Evolutionary conservation across 2,797 vertebrate genomes (phyloP), one percentile per base, ranked within the genome.

Genomic region (Tokudaia tokunoshimensis): DNA sequence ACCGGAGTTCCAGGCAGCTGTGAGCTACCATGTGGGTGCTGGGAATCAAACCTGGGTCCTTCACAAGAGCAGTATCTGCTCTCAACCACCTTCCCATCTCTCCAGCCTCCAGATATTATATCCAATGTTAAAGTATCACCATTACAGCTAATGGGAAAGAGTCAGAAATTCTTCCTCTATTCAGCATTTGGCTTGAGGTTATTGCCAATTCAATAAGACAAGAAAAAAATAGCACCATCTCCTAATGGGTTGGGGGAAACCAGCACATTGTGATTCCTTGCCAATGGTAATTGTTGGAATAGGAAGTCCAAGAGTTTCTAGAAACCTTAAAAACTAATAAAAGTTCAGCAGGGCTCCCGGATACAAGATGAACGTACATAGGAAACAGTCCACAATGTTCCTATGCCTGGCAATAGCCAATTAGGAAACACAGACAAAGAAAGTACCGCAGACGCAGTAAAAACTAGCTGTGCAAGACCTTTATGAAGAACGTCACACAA

Each of bases 121-220:
- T 26, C 78, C 57, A 82, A 14, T n/a, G 22, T 65, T 74, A 81
- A 91, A 81, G 34, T 31, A 72, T 89, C 34, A 17, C 20, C 19
- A 85, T 41, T 76, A 92, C 24, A 94, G 74, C 70, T 92, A 72
- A 72, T 20, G 34, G 52, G 44, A 80, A 94, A 61, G 67, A 78
- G 55, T 11, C 79, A 61, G 20, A 13, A 31, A 12, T 15, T 14
- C 0, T 10, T 67, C 47, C 10, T 72, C 11, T 34, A 3, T 20
- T 65, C 80, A 61, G 15, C 74, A 24, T 2, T 78, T 13, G 31
- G 2, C 37, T 86, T 14, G 41, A 41, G 65, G 47, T 92, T 65
- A 19, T 65, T n/a, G 63, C 59, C 79, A 59, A 78, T 65, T 74
- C 89, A 89, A 14, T 74, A 41, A 72, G 81, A 65, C 81, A 94